A percentile compares a stretch with the other conserved stretches of the same genome.
Evolutionary conservation across 1,140 invertebrate species (phyloP).

Genomic region (Aricia agestis): DNA sequence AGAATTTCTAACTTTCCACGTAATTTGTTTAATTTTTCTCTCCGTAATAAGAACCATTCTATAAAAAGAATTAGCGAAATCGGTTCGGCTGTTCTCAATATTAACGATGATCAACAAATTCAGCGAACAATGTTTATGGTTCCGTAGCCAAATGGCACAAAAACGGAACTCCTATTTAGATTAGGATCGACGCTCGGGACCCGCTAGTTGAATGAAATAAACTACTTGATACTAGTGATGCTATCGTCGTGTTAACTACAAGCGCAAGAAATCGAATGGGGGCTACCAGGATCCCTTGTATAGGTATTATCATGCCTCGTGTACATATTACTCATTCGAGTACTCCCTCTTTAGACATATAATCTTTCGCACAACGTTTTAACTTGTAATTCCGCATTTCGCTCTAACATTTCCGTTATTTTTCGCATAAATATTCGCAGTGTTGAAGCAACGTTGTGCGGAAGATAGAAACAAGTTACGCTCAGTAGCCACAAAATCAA

Average conservation of each 20-base stretch:
- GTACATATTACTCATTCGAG: constrained; percentile 29
- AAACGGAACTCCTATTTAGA: no score
- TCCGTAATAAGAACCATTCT: no score
- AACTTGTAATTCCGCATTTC: constrained; percentile 2
- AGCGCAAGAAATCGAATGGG: constrained; percentile 49
- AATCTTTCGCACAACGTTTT: constrained; percentile 51
- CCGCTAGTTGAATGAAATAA: no score
- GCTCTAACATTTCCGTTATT: not conserved
- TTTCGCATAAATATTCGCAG: not conserved
- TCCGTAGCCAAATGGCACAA: no score
- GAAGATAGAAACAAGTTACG: constrained; percentile 47
- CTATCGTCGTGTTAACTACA: constrained; percentile 42
- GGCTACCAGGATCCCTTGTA: constrained; percentile 55
- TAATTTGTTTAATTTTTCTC: no score
- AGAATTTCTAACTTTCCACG: no score
- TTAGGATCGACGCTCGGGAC: no score
- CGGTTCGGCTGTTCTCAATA: no score
- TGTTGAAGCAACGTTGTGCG: constrained; percentile 32
- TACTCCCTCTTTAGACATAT: constrained; percentile 53
- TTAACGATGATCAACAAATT: no score
- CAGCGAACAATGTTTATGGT: no score
- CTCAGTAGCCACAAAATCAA: constrained; percentile 48
- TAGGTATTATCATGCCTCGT: constrained; percentile 31
- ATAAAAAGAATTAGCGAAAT: no score
- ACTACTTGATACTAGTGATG: no score